A percentile compares a stretch with the other conserved stretches of the same genome.
phyloP scores from a whole-genome alignment of 92 coral and sea anemone species.

The Heteractis magnifica region DNA sequence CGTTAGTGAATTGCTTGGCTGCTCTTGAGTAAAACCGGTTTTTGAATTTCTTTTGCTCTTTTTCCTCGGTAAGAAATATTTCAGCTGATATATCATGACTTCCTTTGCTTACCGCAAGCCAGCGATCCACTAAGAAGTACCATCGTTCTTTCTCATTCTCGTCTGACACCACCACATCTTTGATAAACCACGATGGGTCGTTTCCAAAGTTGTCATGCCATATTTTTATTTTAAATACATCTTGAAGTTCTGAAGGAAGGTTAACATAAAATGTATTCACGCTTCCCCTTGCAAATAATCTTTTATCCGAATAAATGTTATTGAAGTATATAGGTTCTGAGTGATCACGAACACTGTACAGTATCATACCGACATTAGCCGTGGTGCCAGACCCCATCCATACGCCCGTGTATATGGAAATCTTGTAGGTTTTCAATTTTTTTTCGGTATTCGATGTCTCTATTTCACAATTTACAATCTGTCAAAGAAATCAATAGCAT shows the following conservation, averaged over 20 bases:
- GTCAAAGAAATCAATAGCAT: background rate
- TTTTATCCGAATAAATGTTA: slow-evolving; percentile 25
- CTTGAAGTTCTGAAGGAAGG: slow-evolving; percentile 51
- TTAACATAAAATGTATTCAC: slow-evolving; percentile 66
- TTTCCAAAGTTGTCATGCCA: slow-evolving; percentile 86
- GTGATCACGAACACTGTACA: slow-evolving; percentile 61
- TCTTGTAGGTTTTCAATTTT: background rate
- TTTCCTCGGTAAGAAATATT: slow-evolving; percentile 42
- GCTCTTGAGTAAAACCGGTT: slow-evolving; percentile 58
- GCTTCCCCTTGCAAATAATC: slow-evolving; percentile 69
- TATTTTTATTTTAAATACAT: slow-evolving; percentile 56
- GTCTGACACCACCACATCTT: slow-evolving; percentile 51
- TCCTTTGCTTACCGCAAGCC: slow-evolving; percentile 68
- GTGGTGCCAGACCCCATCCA: slow-evolving; percentile 80
- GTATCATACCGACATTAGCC: slow-evolving; percentile 68
- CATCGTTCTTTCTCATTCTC: slow-evolving; percentile 44
- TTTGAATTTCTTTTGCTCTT: slow-evolving; percentile 53
- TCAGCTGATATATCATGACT: slow-evolving; percentile 53
- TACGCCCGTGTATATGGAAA: slow-evolving; percentile 66
- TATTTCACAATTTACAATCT: background rate
- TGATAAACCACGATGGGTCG: slow-evolving; percentile 77
- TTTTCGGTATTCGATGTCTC: background rate
- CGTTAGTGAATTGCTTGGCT: slow-evolving; percentile 60
- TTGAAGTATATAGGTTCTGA: slow-evolving; percentile 47
- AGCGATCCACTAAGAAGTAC: slow-evolving; percentile 49